phyloP scores from a whole-genome alignment of 2,113 vertebrate species.

The Lagenorhynchus albirostris region DNA sequence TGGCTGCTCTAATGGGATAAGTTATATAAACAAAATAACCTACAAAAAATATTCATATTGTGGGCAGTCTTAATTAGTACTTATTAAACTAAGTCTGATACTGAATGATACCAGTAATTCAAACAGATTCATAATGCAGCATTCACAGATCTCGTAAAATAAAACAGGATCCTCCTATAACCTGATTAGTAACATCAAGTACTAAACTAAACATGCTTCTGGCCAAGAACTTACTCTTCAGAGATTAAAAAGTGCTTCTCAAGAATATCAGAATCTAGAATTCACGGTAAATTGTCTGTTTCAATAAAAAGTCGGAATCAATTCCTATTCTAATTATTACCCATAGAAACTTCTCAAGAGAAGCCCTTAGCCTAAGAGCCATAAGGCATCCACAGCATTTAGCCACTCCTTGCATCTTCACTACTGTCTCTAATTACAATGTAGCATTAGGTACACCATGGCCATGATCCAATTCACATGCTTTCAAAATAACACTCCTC shows the following conservation, averaged over 20 bases:
- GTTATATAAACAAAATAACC: conserved; percentile 11
- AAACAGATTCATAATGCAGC: background rate
- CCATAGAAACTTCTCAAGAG: background rate
- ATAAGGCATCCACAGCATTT: background rate
- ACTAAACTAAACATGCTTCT: background rate
- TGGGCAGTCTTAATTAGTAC: background rate
- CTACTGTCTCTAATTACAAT: background rate
- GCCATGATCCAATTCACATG: background rate
- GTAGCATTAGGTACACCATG: background rate
- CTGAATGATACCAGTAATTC: background rate
- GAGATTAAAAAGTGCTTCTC: conserved; percentile 1
- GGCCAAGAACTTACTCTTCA: background rate
- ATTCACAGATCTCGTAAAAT: background rate
- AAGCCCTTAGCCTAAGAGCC: background rate
- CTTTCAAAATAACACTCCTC: background rate
- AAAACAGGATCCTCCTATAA: background rate
- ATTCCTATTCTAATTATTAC: background rate
- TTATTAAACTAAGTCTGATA: background rate
- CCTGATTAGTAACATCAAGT: background rate
- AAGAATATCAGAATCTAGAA: conserved; percentile 10
- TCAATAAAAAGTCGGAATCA: background rate
- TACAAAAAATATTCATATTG: background rate
- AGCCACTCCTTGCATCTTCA: background rate
- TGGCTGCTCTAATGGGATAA: background rate
- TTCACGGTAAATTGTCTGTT: background rate